These are phyloP conservation scores for Chorisops tibialis DNA, from an alignment of 2,888 invertebrate species.

Conservation along the genomic window DNA sequence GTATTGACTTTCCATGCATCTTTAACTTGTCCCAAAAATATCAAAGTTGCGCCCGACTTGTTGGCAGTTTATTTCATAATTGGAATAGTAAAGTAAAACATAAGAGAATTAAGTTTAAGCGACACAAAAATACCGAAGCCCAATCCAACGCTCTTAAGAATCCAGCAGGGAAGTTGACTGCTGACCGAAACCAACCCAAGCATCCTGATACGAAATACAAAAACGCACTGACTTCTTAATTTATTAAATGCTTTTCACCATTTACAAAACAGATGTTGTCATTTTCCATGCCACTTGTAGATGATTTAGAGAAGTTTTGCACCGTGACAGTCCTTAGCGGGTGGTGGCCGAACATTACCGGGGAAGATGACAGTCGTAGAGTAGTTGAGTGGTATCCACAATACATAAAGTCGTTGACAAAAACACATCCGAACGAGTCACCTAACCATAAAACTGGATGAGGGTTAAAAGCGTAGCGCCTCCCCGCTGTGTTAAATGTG, in stretches of 20 bases:
- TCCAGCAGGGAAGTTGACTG: too few species aligned
- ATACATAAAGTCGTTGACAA: constrained; percentile 13
- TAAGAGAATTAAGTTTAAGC: too few species aligned
- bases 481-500: constrained; percentile 37
- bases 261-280: constrained; percentile 37
- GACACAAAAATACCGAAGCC: too few species aligned
- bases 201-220: too few species aligned
- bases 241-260: constrained; percentile 34
- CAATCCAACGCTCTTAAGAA: too few species aligned
- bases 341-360: background rate
- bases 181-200: too few species aligned
- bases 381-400: background rate
- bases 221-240: constrained; percentile 27
- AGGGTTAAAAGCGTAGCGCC: constrained; percentile 28
- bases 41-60: too few species aligned
- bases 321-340: background rate
- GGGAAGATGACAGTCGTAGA: background rate
- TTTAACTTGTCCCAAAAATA: too few species aligned
- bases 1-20: too few species aligned
- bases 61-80: too few species aligned
- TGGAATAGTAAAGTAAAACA: too few species aligned
- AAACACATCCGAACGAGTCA: constrained; percentile 22
- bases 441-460: constrained; percentile 30
- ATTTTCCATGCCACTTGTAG: constrained; percentile 37
- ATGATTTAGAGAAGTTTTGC: constrained; percentile 35